Evolutionary conservation across 2,113 vertebrate species (phyloP).

Genomic region (Shinisaurus crocodilurus): DNA sequence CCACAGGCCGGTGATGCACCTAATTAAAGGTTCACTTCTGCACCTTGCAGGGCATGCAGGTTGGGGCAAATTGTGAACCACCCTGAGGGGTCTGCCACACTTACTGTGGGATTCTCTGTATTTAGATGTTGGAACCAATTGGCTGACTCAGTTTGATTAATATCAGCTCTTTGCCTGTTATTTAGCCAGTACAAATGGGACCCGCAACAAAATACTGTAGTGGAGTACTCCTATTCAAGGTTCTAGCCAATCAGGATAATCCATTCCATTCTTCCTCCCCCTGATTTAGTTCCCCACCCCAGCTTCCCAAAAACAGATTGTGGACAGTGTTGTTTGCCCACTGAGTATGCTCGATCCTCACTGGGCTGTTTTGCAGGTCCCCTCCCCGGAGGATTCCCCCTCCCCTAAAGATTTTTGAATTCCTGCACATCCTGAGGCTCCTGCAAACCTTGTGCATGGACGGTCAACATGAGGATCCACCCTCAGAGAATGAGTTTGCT

Average conservation of each 20-base stretch:
- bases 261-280: not conserved
- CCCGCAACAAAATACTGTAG: not conserved
- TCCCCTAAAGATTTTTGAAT: not conserved
- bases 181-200: not conserved
- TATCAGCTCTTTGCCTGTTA: not conserved
- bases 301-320: too few species aligned
- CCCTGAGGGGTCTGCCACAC: not conserved
- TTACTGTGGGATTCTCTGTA: not conserved
- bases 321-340: not conserved
- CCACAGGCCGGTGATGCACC: not conserved
- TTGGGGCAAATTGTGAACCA: not conserved
- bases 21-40: not conserved
- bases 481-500: not conserved
- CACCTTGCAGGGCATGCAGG: not conserved
- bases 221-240: not conserved
- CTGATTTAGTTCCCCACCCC: not conserved
- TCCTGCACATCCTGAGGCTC: not conserved
- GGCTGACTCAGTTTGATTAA: not conserved
- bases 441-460: not conserved
- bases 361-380: not conserved
- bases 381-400: too few species aligned
- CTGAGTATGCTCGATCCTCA: not conserved
- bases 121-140: not conserved
- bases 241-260: not conserved
- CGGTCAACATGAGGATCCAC: not conserved